These are phyloP conservation scores for Linyphia triangularis DNA, from an alignment of 2,888 invertebrate genomes.

Conservation along the genomic window DNA sequence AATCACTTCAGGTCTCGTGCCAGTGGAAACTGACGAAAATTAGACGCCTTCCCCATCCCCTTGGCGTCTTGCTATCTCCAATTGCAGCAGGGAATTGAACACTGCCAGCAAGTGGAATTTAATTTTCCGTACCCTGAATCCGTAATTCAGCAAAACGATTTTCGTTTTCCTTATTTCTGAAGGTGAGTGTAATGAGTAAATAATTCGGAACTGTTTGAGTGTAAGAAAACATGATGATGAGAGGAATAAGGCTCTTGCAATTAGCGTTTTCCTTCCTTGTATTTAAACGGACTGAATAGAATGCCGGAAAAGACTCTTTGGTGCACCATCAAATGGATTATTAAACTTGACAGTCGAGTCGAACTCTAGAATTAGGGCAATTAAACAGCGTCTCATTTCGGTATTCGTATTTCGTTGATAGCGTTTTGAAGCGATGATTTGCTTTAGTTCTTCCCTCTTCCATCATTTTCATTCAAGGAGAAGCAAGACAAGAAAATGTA, in stretches of 20 bases:
- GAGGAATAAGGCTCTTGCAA: slow-evolving; percentile 27
- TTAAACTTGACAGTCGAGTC: slow-evolving; percentile 31
- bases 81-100: slow-evolving; percentile 51
- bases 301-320: neutral
- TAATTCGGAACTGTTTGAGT: slow-evolving; percentile 62
- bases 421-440: no score
- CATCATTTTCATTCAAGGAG: no score
- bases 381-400: neutral
- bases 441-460: no score
- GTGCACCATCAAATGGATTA: slow-evolving; percentile 26
- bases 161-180: slow-evolving; percentile 35
- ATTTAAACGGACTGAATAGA: slow-evolving; percentile 2
- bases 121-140: slow-evolving; percentile 62
- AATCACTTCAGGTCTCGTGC: slow-evolving; percentile 26
- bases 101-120: slow-evolving; percentile 51
- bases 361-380: neutral
- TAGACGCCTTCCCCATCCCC: slow-evolving; percentile 23
- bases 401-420: neutral
- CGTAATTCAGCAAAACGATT: slow-evolving; percentile 59
- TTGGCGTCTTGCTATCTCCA: slow-evolving; percentile 34
- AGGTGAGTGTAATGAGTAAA: slow-evolving; percentile 52
- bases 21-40: slow-evolving; percentile 52
- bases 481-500: no score
- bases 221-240: slow-evolving; percentile 62
- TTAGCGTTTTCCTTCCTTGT: slow-evolving; percentile 10